Evolutionary conservation across 2,888 invertebrate genomes (phyloP), one percentile per base, ranked within the genome.

Genomic region (Drosophila seclusa): DNA sequence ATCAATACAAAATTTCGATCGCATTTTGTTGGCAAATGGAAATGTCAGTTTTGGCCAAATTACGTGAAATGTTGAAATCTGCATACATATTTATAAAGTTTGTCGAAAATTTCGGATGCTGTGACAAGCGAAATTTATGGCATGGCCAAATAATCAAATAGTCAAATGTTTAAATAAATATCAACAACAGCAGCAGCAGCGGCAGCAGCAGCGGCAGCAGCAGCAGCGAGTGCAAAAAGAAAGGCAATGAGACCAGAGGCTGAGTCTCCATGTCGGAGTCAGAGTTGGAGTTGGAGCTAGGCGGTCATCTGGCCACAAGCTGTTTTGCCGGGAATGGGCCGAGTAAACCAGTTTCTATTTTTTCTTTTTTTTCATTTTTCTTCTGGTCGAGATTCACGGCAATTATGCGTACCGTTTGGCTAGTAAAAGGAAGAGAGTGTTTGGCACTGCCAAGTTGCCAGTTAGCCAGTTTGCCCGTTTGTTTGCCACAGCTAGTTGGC

Each of bases 361-460:
- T 38, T 27, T 52, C 6, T 27, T 54, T 13, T 55, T n/a, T 24
- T n/a, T 38, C 38, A 45, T 45, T 45, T 45, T 77, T 64, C 57
- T 57, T 55, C 59, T 84, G 87, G 82, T 74, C 87, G 82, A 86
- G 89, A 86, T 87, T 82, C 83, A 75, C 75, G 77, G 85, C 87
- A 81, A 83, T 83, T 87, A 88, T 81, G 89, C 76, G 89, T 84
- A 81, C 82, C 77, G 89, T 76, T 79, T 72, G 80, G 80, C 78
- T 75, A 85, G 89, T 89, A 86, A 89, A 86, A 89, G 85, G 85
- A 86, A 87, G 89, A 86, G 89, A 86, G 85, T 86, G 85, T 87
- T 80, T 88, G 83, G 71, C 82, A 79, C 76, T 62, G 52, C 58
- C 59, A 78, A 66, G 21, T 36, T 27, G 54, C 57, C 38, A 55